Evolutionary conservation across 1,140 invertebrate species (phyloP), one percentile per base, ranked within the genome.

Genomic region (Anoplophora glabripennis): DNA sequence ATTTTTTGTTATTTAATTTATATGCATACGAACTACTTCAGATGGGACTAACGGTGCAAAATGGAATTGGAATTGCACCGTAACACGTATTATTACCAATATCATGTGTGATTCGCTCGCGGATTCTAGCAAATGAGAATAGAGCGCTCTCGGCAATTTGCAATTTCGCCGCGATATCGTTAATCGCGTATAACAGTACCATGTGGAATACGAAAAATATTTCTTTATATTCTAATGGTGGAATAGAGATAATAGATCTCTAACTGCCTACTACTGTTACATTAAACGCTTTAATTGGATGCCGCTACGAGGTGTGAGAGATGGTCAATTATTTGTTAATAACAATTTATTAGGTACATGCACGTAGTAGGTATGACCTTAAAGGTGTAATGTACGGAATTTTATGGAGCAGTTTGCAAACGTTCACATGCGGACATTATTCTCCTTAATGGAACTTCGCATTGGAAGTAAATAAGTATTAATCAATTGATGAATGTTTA

Each of bases 21-120:
- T 57, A 57, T 57, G 56, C 56, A 48, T 57, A 57, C 49, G 56
- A 38, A 57, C 56, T 57, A 57, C 44, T 49, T 57, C 45, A 49
- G 49, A 57, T 57, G 46, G 45, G 56, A 49, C 40, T 57, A 57
- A 57, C 56, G 56, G 56, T 57, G 49, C 46, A 33, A 49, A 57
- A 46, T 18, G 44, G 17, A 11, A 46, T 15, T 46, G 12, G 44
- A 18, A 46, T 21, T 46, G 41, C 41, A 15, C 41, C 41, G 2
- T 7, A 42, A 42, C 41, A 42, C 41, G 41, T n/a, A 42, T 42
- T 42, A 42, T 42, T 42, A 42, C 41, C 41, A 42, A 42, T 42
- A 42, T 42, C 41, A 17, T 42, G 41, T 42, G 41, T 42, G 41
- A 42, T 42, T 42, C 12, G 12, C 41, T 42, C 41, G 41, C 41